Evolutionary conservation across 2,113 vertebrate genomes (phyloP).

Genomic region (Mastomys natalensis): DNA sequence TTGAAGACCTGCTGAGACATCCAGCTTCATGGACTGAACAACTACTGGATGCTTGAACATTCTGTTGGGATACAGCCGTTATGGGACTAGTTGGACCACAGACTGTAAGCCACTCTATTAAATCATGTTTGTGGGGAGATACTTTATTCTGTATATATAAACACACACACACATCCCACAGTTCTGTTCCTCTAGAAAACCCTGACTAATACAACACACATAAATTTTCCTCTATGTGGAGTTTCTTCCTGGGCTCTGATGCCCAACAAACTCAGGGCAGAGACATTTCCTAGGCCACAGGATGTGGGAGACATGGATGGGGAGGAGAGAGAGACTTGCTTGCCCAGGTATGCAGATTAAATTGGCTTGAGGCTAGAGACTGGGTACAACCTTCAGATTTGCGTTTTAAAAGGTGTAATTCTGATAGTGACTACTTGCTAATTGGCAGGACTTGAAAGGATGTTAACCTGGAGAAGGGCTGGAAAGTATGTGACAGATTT

Average conservation of each 20-base stretch:
- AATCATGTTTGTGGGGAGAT: background rate
- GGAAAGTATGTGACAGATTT: background rate
- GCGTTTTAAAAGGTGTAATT: background rate
- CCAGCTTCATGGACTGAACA: background rate
- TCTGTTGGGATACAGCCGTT: background rate
- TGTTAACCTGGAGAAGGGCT: background rate
- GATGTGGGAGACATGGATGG: background rate
- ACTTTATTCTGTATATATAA: background rate
- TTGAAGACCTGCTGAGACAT: background rate
- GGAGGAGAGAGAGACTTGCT: background rate
- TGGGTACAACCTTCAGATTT: background rate
- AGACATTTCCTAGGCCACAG: background rate
- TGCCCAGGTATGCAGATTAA: background rate
- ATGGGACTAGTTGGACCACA: background rate
- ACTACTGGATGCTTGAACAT: background rate
- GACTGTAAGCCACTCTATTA: background rate
- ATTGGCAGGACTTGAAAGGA: background rate
- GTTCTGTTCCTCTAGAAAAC: background rate
- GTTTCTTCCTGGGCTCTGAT: background rate
- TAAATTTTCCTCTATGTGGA: background rate
- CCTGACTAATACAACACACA: background rate
- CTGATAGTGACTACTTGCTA: background rate
- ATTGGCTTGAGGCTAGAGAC: background rate
- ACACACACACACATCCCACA: no score
- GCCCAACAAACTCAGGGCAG: background rate